Evolutionary conservation across 2,113 vertebrate genomes (phyloP).

Genomic region (Martes martes): DNA sequence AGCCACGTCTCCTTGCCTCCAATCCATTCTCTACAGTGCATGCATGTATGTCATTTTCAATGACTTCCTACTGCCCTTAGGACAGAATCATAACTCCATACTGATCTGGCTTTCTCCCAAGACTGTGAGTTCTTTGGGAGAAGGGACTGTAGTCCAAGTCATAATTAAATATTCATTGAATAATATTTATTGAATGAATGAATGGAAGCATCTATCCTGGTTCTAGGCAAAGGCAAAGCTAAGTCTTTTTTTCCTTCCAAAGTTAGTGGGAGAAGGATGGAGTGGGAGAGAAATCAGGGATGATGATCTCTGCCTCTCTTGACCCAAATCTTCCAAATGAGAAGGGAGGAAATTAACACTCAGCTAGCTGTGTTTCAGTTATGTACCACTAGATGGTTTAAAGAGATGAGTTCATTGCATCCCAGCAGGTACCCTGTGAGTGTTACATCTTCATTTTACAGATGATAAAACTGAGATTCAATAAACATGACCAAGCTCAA

Average conservation of each 20-base stretch:
- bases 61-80: neutral
- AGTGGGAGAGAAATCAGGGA: neutral
- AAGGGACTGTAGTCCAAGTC: neutral
- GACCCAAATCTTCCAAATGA: neutral
- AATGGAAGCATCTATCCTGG: neutral
- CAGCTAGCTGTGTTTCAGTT: neutral
- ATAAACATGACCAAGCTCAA: neutral
- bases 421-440: neutral
- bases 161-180: neutral
- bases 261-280: neutral
- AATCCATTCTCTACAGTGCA: neutral
- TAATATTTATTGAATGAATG: neutral
- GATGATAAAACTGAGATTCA: neutral
- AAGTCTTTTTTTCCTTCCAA: neutral
- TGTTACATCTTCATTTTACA: neutral
- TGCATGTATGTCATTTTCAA: neutral
- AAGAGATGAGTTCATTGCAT: neutral
- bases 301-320: neutral
- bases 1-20: neutral
- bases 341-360: neutral
- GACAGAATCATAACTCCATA: neutral
- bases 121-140: neutral
- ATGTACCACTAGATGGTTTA: neutral
- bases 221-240: neutral
- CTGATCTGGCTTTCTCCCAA: neutral